Conservation (phyloP, 2,113 vertebrate species). For the Tetrax tetrax region DNA sequence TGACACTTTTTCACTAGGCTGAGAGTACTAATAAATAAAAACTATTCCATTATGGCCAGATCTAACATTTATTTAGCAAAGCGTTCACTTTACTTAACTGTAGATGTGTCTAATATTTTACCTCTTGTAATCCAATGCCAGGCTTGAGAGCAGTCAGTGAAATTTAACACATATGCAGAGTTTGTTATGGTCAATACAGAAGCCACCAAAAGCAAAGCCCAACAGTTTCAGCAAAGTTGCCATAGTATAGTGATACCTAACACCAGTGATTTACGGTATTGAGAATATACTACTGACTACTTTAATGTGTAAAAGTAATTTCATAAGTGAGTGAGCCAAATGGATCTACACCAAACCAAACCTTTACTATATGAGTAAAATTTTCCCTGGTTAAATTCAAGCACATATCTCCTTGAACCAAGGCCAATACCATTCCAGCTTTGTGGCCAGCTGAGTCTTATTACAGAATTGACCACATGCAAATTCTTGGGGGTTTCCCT, state of each 20-base stretch:
- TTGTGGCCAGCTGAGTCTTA: conserved; percentile 73
- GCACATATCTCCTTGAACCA: conserved; percentile 68
- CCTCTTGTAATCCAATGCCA: conserved; percentile 29
- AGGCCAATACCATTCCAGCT: conserved; percentile 59
- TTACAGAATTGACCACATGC: conserved; percentile 76
- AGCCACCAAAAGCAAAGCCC: conserved; percentile 52
- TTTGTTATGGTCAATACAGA: conserved; percentile 38
- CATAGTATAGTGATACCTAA: conserved; percentile 45
- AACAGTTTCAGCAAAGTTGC: conserved; percentile 55
- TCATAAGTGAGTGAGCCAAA: conserved; percentile 65
- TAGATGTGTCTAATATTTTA: conserved; percentile 59
- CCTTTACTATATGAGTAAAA: conserved; percentile 74
- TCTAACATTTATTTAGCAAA: conserved; percentile 63
- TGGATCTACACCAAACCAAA: conserved; percentile 78
- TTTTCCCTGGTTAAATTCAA: conserved; percentile 77
- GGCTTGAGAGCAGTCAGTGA: conserved; percentile 25
- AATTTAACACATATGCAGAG: conserved; percentile 15
- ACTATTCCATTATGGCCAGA: conserved; percentile 59
- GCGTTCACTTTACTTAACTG: conserved; percentile 37
- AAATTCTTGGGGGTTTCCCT: conserved; percentile 73
- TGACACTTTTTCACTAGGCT: conserved; percentile 60
- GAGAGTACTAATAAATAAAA: conserved; percentile 72
- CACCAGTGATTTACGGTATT: conserved; percentile 60
- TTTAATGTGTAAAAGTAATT: conserved; percentile 76
- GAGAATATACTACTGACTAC: conserved; percentile 62